Percentiles rank a stretch among this genome's conserved stretches.
phyloP scores from a whole-genome alignment of 2,113 vertebrate genomes.

The Laterallus jamaicensis region DNA sequence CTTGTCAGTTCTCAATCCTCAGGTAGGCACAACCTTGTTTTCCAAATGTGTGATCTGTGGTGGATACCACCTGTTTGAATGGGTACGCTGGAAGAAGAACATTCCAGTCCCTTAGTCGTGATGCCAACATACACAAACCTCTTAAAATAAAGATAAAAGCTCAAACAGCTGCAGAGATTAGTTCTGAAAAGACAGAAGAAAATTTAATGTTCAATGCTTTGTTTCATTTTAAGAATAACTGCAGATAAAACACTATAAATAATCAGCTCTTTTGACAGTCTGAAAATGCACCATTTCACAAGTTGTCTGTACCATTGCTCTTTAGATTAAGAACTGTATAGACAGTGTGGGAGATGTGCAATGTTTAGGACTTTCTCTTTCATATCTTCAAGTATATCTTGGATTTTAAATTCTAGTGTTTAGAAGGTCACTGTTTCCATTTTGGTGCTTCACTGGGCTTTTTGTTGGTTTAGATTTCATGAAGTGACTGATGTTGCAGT shows the following conservation, averaged over 20 bases:
- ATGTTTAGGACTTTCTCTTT: neutral
- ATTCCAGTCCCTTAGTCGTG: neutral
- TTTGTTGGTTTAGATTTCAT: neutral
- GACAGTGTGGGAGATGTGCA: neutral
- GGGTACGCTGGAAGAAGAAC: neutral
- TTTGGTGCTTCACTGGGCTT: neutral
- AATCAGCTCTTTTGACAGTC: neutral
- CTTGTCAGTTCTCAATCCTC: neutral
- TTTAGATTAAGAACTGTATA: neutral
- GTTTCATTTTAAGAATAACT: neutral
- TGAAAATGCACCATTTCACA: neutral
- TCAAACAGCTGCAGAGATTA: neutral
- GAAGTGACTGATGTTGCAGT: neutral
- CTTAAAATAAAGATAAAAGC: neutral
- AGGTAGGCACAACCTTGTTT: neutral
- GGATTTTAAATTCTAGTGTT: neutral
- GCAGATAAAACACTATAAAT: neutral
- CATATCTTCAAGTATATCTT: neutral
- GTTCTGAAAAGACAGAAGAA: neutral
- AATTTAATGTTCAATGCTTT: neutral
- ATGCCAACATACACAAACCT: neutral
- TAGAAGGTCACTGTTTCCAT: neutral
- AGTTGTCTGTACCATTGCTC: neutral
- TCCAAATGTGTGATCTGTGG: neutral
- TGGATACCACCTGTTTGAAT: neutral